phyloP scores from a whole-genome alignment of 2,797 vertebrate species.

The Pseudocheirus occidentalis region DNA sequence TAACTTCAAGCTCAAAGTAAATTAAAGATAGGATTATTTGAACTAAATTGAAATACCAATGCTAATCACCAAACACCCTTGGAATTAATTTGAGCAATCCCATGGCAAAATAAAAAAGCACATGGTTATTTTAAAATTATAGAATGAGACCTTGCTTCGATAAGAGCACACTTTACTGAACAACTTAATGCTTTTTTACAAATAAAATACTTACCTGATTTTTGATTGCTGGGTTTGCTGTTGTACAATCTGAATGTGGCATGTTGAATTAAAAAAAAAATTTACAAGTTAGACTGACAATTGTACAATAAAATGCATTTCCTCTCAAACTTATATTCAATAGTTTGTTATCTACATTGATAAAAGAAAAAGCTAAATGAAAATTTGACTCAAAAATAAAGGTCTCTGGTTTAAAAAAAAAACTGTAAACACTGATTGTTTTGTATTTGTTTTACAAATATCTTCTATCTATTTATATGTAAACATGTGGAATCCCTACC shows the following conservation, averaged over 20 bases:
- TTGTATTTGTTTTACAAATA: background rate
- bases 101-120: background rate
- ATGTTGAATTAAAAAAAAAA: conserved; percentile 69
- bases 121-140: conserved; percentile 41
- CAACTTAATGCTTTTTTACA: conserved; percentile 11
- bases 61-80: conserved; percentile 26
- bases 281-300: conserved; percentile 70
- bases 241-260: conserved; percentile 67
- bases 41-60: conserved; percentile 27
- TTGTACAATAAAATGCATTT: conserved; percentile 35
- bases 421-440: background rate
- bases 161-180: conserved; percentile 27
- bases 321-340: conserved; percentile 60
- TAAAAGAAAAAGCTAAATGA: conserved; percentile 42
- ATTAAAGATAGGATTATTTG: background rate
- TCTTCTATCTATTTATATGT: background rate
- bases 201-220: conserved; percentile 85
- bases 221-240: conserved; percentile 81
- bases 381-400: conserved; percentile 50
- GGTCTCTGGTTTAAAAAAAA: background rate
- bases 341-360: conserved; percentile 18
- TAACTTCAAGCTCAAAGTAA: conserved; percentile 36
- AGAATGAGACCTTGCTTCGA: conserved; percentile 18
- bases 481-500: background rate
- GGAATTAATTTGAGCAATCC: conserved; percentile 41